These are phyloP conservation scores for Xestia ashworthii DNA, from an alignment of 2,888 invertebrate species.

Conservation along the genomic window DNA sequence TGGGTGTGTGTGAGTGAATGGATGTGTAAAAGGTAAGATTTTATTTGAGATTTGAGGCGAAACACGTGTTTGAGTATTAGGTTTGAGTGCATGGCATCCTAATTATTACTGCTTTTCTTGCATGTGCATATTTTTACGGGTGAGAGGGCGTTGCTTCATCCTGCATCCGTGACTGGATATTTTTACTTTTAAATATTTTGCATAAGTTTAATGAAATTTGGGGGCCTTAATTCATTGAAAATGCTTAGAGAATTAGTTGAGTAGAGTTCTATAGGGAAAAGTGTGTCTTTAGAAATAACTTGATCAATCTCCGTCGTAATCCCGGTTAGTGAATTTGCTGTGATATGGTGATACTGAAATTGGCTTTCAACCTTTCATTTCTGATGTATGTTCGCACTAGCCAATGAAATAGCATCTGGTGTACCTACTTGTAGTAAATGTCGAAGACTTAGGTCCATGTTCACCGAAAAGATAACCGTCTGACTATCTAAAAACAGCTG, in stretches of 20 bases:
- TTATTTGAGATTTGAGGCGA: too few relatives aligned
- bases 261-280: background rate
- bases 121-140: too few relatives aligned
- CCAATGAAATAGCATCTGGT: background rate
- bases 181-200: too few relatives aligned
- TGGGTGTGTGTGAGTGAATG: background rate
- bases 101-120: too few relatives aligned
- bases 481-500: too few relatives aligned
- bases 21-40: background rate
- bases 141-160: too few relatives aligned
- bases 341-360: background rate
- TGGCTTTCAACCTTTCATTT: background rate
- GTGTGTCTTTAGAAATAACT: background rate
- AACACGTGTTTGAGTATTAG: too few relatives aligned
- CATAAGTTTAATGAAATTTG: too few relatives aligned
- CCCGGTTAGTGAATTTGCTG: background rate
- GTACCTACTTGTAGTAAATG: background rate
- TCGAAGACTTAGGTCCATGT: background rate
- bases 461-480: too few relatives aligned
- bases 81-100: too few relatives aligned
- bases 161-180: too few relatives aligned
- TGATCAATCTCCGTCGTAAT: background rate
- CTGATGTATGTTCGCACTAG: background rate
- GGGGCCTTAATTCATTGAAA: background rate
- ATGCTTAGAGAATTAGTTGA: background rate